phyloP scores from a whole-genome alignment of 2,113 vertebrate species.

The Campylomormyrus tamandua region DNA sequence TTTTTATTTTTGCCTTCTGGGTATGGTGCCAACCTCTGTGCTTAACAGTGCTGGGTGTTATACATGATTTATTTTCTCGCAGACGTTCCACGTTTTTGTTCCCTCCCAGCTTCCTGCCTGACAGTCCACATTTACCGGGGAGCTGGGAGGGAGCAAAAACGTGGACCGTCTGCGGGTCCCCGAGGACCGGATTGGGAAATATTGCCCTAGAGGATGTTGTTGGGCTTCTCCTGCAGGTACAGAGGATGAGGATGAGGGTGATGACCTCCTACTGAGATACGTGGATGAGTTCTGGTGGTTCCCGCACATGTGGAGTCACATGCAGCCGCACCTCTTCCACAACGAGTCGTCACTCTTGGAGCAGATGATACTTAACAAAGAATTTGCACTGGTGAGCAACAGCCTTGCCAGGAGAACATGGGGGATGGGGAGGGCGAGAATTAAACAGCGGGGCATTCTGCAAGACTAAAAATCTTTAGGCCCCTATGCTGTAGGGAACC shows the following conservation, averaged over 20 bases:
- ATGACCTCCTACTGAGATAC: constrained; percentile 78
- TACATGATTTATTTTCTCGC: neutral
- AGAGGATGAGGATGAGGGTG: constrained; percentile 81
- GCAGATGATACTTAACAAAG: constrained; percentile 98
- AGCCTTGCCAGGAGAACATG: neutral
- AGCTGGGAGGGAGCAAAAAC: neutral
- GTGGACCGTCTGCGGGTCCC: neutral
- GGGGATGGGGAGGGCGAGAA: neutral
- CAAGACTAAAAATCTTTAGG: neutral
- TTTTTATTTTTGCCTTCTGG: neutral
- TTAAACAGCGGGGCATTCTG: neutral
- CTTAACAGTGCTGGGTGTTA: neutral
- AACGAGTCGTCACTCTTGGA: constrained; percentile 91
- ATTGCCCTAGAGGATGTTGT: neutral
- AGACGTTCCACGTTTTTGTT: neutral
- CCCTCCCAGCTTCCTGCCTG: neutral
- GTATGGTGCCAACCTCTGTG: neutral
- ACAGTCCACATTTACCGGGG: neutral
- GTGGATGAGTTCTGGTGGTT: constrained; percentile 98
- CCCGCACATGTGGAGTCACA: constrained; percentile 98
- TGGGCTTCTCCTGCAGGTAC: constrained; percentile 60
- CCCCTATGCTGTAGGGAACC: neutral
- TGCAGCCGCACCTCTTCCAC: constrained; percentile 97
- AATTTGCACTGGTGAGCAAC: constrained; percentile 87
- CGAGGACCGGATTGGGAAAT: neutral